Conservation (phyloP, 2,888 invertebrate species). For the Parochlus steinenii region DNA sequence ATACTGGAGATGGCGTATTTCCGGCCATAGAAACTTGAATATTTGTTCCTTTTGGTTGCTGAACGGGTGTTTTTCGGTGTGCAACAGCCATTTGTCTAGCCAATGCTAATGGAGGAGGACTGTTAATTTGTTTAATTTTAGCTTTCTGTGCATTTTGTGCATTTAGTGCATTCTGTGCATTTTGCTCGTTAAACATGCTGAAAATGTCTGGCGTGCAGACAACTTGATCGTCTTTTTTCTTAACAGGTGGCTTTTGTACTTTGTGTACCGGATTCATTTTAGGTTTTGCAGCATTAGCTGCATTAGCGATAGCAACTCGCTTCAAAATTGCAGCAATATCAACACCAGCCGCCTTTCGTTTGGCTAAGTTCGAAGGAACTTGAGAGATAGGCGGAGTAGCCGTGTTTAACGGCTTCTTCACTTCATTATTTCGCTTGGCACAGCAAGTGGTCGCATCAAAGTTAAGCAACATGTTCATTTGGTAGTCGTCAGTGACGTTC, state of each 20-base stretch:
- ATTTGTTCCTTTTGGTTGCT: neutral
- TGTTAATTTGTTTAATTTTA: neutral
- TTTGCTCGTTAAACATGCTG: constrained; percentile 20
- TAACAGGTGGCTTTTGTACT: constrained; percentile 17
- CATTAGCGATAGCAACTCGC: neutral
- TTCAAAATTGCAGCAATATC: neutral
- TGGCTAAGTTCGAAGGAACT: no score
- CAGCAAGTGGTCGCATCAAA: constrained; percentile 26
- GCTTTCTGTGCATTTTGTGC: neutral
- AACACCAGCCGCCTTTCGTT: neutral
- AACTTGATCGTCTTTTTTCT: constrained; percentile 32
- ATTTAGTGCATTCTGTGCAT: neutral
- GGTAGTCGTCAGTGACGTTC: constrained; percentile 17
- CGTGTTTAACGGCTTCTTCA: neutral
- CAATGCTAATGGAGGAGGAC: neutral
- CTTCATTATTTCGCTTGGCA: constrained; percentile 14
- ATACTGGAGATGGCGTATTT: constrained; percentile 24
- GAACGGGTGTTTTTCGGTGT: neutral
- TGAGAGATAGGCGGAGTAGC: no score
- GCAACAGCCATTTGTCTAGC: constrained; percentile 9
- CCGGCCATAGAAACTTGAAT: no score
- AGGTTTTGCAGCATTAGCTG: constrained; percentile 14
- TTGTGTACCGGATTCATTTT: constrained; percentile 15
- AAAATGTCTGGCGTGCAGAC: constrained; percentile 44
- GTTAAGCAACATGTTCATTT: constrained; percentile 19